These are phyloP conservation scores for Saccopteryx leptura DNA, from an alignment of 2,113 vertebrate genomes.

Conservation along the genomic window DNA sequence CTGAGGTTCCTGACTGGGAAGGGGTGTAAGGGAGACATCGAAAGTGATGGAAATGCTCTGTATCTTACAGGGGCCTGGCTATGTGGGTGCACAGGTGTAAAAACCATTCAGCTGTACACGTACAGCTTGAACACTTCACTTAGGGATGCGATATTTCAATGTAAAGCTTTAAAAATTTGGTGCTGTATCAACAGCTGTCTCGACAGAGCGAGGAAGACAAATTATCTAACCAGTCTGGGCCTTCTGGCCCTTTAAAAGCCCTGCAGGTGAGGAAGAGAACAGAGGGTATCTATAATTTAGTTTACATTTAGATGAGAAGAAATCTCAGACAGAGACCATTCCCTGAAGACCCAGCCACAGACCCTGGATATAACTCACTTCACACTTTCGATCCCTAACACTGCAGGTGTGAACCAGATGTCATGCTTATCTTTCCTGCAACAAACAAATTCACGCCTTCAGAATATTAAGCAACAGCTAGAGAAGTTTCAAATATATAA, in stretches of 20 bases:
- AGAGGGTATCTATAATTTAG: slow-evolving; percentile 65
- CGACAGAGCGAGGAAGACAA: slow-evolving; percentile 56
- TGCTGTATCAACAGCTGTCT: background rate
- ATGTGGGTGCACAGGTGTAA: background rate
- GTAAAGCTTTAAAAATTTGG: background rate
- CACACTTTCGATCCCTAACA: slow-evolving; percentile 84
- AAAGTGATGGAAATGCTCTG: background rate
- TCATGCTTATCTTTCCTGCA: slow-evolving; percentile 87
- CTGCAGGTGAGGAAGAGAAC: slow-evolving; percentile 2
- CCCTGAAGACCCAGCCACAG: slow-evolving; percentile 69
- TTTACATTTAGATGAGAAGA: slow-evolving; percentile 83
- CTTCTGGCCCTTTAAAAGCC: slow-evolving; percentile 67
- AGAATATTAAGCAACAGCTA: slow-evolving; percentile 88
- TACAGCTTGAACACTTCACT: background rate
- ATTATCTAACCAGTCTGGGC: slow-evolving; percentile 66
- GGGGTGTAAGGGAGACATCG: background rate
- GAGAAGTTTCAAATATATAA: slow-evolving; percentile 86
- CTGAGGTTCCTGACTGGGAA: background rate
- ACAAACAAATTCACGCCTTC: slow-evolving; percentile 84
- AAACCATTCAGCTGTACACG: background rate
- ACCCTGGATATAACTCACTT: slow-evolving; percentile 83
- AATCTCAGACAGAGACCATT: slow-evolving; percentile 80
- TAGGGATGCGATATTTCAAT: fast-evolving
- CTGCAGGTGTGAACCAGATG: slow-evolving; percentile 89
- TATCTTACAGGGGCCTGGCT: background rate